phyloP scores from a whole-genome alignment of 2,113 vertebrate genomes.

The Corythaixoides concolor region DNA sequence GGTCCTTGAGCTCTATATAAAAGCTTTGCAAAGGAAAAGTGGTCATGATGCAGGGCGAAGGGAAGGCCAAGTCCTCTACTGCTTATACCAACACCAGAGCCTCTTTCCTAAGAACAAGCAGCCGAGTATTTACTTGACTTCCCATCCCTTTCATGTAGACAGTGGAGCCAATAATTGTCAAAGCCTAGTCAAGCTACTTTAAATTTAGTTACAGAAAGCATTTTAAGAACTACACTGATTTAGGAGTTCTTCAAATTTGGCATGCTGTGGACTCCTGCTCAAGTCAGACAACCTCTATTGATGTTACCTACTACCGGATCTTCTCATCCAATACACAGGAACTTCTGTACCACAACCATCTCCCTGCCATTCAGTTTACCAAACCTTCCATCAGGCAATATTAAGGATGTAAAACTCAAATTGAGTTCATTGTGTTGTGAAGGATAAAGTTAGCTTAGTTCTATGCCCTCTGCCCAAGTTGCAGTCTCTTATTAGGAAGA shows the following conservation, averaged over 20 bases:
- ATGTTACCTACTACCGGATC: not conserved
- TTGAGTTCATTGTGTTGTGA: fast-evolving
- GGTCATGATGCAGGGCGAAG: not conserved
- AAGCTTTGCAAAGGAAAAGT: constrained; percentile 68
- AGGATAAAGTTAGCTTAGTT: not conserved
- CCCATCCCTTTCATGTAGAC: not conserved
- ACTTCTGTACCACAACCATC: not conserved
- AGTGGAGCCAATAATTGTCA: not conserved
- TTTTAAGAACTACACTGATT: not conserved
- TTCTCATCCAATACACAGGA: not conserved
- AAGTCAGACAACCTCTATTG: not conserved
- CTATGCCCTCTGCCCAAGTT: not conserved
- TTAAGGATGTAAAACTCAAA: not conserved
- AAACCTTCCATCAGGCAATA: not conserved
- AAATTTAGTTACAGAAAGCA: not conserved
- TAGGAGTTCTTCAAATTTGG: not conserved
- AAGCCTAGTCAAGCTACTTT: not conserved
- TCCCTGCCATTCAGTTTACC: not conserved
- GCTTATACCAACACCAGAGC: constrained; percentile 15
- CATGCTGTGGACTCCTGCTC: not conserved
- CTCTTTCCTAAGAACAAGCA: constrained; percentile 8
- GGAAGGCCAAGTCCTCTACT: constrained; percentile 30
- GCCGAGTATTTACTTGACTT: not conserved
- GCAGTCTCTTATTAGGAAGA: not conserved
- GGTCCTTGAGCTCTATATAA: constrained; percentile 60